Percentiles rank a stretch among this genome's conserved stretches.
Evolutionary conservation across 2,113 vertebrate genomes (phyloP).

Genomic region (Dicentrarchus labrax): DNA sequence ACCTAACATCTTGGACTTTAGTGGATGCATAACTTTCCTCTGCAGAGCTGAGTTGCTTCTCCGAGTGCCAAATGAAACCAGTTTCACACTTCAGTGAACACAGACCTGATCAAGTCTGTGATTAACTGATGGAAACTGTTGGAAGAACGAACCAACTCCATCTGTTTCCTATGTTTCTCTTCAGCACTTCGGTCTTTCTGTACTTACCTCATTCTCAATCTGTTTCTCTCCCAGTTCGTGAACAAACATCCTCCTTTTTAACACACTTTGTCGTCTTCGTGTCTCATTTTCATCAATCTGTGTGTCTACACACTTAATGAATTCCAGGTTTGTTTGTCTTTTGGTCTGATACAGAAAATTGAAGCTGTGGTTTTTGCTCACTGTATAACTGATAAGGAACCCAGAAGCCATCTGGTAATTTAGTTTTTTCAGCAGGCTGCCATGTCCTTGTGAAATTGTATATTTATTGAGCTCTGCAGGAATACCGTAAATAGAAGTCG

Average conservation of each 20-base stretch:
- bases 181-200: neutral
- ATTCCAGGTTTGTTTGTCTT: slow-evolving; percentile 12
- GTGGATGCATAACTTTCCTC: neutral
- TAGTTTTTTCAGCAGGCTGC: slow-evolving; percentile 7
- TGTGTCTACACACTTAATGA: neutral
- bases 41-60: neutral
- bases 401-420: neutral
- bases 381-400: slow-evolving; percentile 1
- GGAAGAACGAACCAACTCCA: neutral
- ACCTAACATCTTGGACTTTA: neutral
- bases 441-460: neutral
- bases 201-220: slow-evolving; percentile 15
- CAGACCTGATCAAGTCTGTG: slow-evolving; percentile 3
- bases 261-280: neutral
- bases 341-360: neutral
- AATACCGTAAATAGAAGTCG: neutral
- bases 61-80: slow-evolving; percentile 12
- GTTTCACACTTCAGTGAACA: slow-evolving; percentile 16
- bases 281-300: slow-evolving; percentile 5
- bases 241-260: neutral
- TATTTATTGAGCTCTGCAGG: slow-evolving; percentile 15
- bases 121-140: slow-evolving; percentile 1
- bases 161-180: neutral
- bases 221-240: neutral
- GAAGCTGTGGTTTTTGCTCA: neutral